Evolutionary conservation across 2,113 vertebrate genomes (phyloP).

Genomic region (Pionites leucogaster): DNA sequence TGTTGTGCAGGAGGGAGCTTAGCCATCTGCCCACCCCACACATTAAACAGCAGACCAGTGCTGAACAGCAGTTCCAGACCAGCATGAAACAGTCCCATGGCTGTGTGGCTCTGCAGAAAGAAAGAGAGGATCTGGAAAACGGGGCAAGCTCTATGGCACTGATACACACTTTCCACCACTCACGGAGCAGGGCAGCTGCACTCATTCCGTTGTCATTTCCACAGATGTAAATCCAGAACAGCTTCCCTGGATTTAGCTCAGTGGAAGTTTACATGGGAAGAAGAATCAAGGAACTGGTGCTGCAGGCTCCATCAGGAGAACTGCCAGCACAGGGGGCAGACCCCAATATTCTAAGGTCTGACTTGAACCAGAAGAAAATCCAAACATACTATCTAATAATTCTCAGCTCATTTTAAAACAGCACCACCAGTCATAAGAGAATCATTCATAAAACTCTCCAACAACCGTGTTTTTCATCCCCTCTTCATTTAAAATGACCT

Average conservation of each 20-base stretch:
- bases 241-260: background rate
- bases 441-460: slow-evolving; percentile 26
- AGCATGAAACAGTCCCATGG: rapidly evolving
- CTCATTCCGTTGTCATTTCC: background rate
- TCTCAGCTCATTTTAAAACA: slow-evolving; percentile 4
- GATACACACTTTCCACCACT: background rate
- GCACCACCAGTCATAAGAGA: background rate
- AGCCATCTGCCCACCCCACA: background rate
- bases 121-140: no score
- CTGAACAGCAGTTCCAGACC: background rate
- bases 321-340: background rate
- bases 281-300: background rate
- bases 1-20: background rate
- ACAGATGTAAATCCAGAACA: background rate
- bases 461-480: background rate
- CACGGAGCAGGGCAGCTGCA: rapidly evolving
- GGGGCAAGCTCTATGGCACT: rapidly evolving
- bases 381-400: background rate
- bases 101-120: background rate
- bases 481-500: slow-evolving; percentile 69
- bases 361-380: background rate
- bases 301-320: background rate
- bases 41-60: background rate
- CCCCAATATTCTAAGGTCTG: background rate
- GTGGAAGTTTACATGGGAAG: rapidly evolving